Conservation (phyloP, 2,888 invertebrate genomes). For the Nomada hirtipes region DNA sequence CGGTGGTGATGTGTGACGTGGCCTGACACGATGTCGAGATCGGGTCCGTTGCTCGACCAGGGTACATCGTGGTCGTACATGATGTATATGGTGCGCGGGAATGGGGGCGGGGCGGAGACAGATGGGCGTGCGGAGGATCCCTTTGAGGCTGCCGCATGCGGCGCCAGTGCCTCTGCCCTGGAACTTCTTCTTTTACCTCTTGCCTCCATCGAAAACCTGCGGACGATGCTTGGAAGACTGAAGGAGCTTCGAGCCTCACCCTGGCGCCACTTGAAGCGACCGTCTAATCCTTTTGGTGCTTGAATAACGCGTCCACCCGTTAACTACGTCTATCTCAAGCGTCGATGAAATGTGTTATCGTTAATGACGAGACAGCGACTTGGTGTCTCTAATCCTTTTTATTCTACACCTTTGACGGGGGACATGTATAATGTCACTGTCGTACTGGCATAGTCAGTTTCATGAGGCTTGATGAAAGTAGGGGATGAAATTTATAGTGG, state of each 20-base stretch:
- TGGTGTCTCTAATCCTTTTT: too few relatives aligned
- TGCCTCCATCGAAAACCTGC: slow-evolving; percentile 59
- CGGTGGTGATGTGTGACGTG: slow-evolving; percentile 74
- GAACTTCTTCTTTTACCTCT: slow-evolving; percentile 74
- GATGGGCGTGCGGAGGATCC: slow-evolving; percentile 84
- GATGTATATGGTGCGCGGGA: slow-evolving; percentile 83
- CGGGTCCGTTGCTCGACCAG: slow-evolving; percentile 72
- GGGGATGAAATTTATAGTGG: too few relatives aligned
- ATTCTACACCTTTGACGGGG: too few relatives aligned
- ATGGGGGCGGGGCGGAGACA: slow-evolving; percentile 84
- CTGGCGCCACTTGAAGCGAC: slow-evolving; percentile 65
- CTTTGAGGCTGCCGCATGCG: slow-evolving; percentile 84
- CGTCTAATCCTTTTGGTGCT: slow-evolving; percentile 43
- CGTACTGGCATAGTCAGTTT: too few relatives aligned
- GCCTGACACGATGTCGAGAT: slow-evolving; percentile 76
- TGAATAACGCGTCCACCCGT: slow-evolving; percentile 43
- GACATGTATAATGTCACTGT: too few relatives aligned
- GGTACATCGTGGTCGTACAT: slow-evolving; percentile 77
- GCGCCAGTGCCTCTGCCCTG: slow-evolving; percentile 81
- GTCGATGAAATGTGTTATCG: slow-evolving; percentile 32
- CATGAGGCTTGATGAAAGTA: too few relatives aligned
- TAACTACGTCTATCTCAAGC: slow-evolving; percentile 12
- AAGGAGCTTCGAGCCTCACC: slow-evolving; percentile 61
- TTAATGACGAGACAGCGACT: slow-evolving; percentile 20
- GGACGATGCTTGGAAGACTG: slow-evolving; percentile 58